These are phyloP conservation scores for Andrena marginata DNA, from an alignment of 2,888 invertebrate genomes.

Conservation along the genomic window DNA sequence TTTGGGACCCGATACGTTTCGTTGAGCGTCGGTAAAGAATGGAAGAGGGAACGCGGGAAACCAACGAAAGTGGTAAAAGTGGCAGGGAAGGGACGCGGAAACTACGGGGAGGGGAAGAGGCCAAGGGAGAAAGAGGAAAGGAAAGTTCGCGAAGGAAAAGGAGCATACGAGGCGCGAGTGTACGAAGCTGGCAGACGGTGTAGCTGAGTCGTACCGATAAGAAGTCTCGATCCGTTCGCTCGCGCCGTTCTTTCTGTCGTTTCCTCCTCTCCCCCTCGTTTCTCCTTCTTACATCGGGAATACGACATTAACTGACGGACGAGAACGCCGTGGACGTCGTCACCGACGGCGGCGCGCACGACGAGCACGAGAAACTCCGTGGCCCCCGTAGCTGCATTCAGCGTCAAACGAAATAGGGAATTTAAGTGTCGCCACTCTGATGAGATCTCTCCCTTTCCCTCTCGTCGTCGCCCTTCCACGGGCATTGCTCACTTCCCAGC, in stretches of 20 bases:
- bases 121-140: slow-evolving; percentile 10
- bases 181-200: slow-evolving; percentile 71
- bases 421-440: slow-evolving; percentile 79
- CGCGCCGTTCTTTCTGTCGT: slow-evolving; percentile 36
- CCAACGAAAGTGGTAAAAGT: slow-evolving; percentile 44
- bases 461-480: slow-evolving; percentile 41
- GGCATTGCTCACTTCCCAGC: slow-evolving; percentile 19
- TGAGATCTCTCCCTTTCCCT: slow-evolving; percentile 72
- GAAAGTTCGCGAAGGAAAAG: slow-evolving; percentile 42
- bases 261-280: slow-evolving; percentile 44
- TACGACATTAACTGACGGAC: slow-evolving; percentile 78
- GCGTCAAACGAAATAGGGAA: slow-evolving; percentile 79
- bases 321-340: slow-evolving; percentile 49
- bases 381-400: slow-evolving; percentile 65
- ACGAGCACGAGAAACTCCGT: slow-evolving; percentile 69
- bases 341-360: slow-evolving; percentile 30
- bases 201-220: slow-evolving; percentile 80
- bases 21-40: slow-evolving; percentile 29
- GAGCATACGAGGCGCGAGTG: slow-evolving; percentile 66
- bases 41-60: slow-evolving; percentile 51
- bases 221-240: slow-evolving; percentile 78
- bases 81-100: slow-evolving; percentile 17
- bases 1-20: slow-evolving; percentile 55
- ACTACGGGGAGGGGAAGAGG: slow-evolving; percentile 15
- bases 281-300: slow-evolving; percentile 74